Evolutionary conservation across 2,113 vertebrate species (phyloP).

Genomic region (Nothoprocta perdicaria): DNA sequence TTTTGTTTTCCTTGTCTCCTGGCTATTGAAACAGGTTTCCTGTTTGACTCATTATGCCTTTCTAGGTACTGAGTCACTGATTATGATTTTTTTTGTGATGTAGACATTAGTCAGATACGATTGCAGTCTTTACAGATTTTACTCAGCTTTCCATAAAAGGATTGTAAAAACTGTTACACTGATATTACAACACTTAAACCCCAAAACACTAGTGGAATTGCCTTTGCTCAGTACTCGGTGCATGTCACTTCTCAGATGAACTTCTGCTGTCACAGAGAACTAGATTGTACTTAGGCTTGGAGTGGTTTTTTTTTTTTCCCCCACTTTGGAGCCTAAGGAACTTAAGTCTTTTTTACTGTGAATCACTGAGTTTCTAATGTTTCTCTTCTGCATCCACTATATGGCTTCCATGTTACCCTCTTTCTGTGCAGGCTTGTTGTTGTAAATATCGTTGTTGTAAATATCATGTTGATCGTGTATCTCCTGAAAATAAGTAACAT

Average conservation of each 20-base stretch:
- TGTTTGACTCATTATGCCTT: not conserved
- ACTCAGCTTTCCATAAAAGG: not conserved
- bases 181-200: not conserved
- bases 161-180: not conserved
- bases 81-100: not conserved
- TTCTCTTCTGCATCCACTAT: not conserved
- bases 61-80: not conserved
- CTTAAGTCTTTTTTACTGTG: not conserved
- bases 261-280: not conserved
- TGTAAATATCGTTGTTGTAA: not conserved
- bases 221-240: not conserved
- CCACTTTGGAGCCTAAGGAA: not conserved
- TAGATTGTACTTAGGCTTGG: not conserved
- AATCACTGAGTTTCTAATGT: not conserved
- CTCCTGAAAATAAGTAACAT: constrained; percentile 50
- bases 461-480: constrained; percentile 23
- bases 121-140: not conserved
- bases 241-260: not conserved
- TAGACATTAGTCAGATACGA: not conserved
- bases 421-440: not conserved
- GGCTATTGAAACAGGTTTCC: not conserved
- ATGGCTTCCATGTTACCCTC: not conserved
- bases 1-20: not conserved
- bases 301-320: no score
- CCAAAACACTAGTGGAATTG: not conserved